Evolutionary conservation across 2,113 vertebrate species (phyloP), one percentile per base, ranked within the genome.

Genomic region (Petrocephalus microphthalmus): DNA sequence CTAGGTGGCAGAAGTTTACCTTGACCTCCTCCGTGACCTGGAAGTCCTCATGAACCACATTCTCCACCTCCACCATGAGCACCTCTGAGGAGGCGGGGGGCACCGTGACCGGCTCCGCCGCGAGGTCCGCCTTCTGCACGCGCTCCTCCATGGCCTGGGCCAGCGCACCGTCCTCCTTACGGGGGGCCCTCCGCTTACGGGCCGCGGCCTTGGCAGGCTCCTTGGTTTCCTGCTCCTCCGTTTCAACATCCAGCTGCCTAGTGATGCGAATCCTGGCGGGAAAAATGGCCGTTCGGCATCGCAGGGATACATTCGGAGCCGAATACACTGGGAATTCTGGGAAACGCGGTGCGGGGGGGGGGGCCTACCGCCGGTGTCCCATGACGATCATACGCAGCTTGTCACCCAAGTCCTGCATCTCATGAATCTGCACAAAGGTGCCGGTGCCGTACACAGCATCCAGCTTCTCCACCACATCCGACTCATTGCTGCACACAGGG

Each of bases 331-430:
- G 33, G 71, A 78, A 78, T 42, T 11, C 71, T 42, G 29, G 33
- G 71, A 1, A 45, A 51, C n/a, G 5, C 11, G n/a, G 51, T 82
- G 57, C 49, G 8, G 13, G 1, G 57, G 1, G 57, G 17, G 33
- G 7, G 29, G 7, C 84, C 92, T 91, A 97, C 97, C 97, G 95
- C n/a, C 97, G 95, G 88, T 99, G 98, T 5, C 98, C 98, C 96
- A 99, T 99, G 89, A 99, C 97, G 0, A 99, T 99, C 98, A 99
- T 99, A 1, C 98, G 97, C 87, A 99, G 90, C 91, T 98, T 98
- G 94, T 99, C 98, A 0, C 98, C 98, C 0, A 99, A 96, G 93
- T 99, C 98, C 94, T 99, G 98, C 98, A 99, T 98, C 91, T 99
- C 98, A 3, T 99, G 98, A 87, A 99, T 99, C 94, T 99, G 98